Evolutionary conservation across 2,888 invertebrate genomes (phyloP).

Genomic region (Embidobia sp.): DNA sequence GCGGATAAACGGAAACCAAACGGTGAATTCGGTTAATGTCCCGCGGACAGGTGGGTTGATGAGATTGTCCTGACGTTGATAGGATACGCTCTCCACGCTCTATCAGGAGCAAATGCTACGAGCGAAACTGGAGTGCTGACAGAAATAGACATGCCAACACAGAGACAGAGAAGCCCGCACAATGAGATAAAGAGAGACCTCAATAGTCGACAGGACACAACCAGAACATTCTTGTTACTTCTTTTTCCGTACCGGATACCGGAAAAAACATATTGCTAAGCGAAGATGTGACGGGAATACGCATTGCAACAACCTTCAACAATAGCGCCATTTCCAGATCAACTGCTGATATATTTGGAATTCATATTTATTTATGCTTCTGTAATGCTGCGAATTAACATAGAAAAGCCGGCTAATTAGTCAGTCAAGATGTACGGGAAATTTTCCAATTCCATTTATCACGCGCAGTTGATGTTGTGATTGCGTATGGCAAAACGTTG

Average conservation of each 20-base stretch:
- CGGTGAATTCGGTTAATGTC: slow-evolving; percentile 77
- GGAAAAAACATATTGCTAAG: slow-evolving; percentile 40
- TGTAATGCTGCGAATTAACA: not conserved
- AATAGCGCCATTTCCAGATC: slow-evolving; percentile 11
- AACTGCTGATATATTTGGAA: slow-evolving; percentile 1
- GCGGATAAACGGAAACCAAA: slow-evolving; percentile 71
- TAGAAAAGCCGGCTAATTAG: too few species aligned
- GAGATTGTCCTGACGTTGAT: slow-evolving; percentile 79
- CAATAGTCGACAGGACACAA: slow-evolving; percentile 24
- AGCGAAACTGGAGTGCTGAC: slow-evolving; percentile 62
- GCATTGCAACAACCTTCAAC: slow-evolving; percentile 15
- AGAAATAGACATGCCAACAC: slow-evolving; percentile 52
- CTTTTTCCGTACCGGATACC: slow-evolving; percentile 23
- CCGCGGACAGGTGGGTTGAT: slow-evolving; percentile 76
- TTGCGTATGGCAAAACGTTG: too few species aligned
- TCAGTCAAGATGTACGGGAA: too few species aligned
- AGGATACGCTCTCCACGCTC: slow-evolving; percentile 68
- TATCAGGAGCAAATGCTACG: slow-evolving; percentile 68
- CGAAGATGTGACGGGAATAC: slow-evolving; percentile 47
- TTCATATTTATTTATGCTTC: not conserved
- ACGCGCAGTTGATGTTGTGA: too few species aligned
- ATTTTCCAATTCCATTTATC: too few species aligned
- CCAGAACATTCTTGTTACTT: slow-evolving; percentile 47
- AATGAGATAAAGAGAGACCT: slow-evolving; percentile 39
- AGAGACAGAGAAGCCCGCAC: slow-evolving; percentile 28